phyloP scores from a whole-genome alignment of 2,888 invertebrate genomes.

The Liodrosophila aerea region DNA sequence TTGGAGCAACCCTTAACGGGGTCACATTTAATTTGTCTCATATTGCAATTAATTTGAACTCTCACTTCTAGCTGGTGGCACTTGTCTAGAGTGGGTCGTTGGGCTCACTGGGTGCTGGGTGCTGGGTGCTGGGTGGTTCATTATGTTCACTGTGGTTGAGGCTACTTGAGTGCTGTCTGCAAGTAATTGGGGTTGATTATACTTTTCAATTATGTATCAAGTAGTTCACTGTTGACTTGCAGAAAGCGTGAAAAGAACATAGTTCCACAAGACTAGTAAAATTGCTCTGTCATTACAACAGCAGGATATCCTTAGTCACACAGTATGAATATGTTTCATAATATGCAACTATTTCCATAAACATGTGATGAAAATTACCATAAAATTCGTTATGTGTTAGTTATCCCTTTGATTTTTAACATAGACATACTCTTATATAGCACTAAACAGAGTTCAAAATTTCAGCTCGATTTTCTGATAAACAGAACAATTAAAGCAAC shows the following conservation, averaged over 20 bases:
- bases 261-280: neutral
- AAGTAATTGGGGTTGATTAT: slow-evolving; percentile 63
- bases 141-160: neutral
- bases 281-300: too few relatives aligned
- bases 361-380: too few relatives aligned
- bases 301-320: too few relatives aligned
- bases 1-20: slow-evolving; percentile 31
- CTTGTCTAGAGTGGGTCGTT: slow-evolving; percentile 15
- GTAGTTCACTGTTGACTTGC: neutral
- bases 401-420: too few relatives aligned
- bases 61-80: slow-evolving; percentile 18
- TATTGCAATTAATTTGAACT: slow-evolving; percentile 76
- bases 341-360: too few relatives aligned
- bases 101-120: slow-evolving; percentile 17
- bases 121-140: too few relatives aligned
- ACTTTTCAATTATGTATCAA: slow-evolving; percentile 35
- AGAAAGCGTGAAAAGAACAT: slow-evolving; percentile 1
- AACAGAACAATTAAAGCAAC: too few relatives aligned
- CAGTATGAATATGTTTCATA: too few relatives aligned
- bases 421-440: too few relatives aligned
- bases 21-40: slow-evolving; percentile 72
- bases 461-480: too few relatives aligned
- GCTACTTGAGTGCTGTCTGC: slow-evolving; percentile 38
- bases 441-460: too few relatives aligned
- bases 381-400: too few relatives aligned